These are phyloP conservation scores for Nemotelus pantherinus DNA, from an alignment of 2,888 invertebrate genomes.

Conservation along the genomic window DNA sequence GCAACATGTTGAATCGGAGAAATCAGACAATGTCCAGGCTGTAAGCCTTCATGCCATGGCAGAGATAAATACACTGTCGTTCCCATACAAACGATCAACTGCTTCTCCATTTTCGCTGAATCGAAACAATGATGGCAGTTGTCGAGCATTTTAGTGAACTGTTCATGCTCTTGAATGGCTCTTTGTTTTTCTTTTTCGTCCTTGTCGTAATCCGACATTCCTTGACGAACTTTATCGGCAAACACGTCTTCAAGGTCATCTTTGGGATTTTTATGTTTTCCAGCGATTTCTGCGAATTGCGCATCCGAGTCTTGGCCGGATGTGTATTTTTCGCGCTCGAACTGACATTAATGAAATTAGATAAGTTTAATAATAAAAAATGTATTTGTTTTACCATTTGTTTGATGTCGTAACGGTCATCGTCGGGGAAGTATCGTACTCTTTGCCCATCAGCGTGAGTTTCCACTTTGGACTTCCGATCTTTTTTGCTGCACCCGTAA, in stretches of 20 bases:
- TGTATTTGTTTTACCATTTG: constrained; percentile 73
- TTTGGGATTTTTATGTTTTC: constrained; percentile 70
- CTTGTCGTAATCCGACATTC: constrained; percentile 71
- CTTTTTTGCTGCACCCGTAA: constrained; percentile 44
- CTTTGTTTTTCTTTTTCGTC: constrained; percentile 71
- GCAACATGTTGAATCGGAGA: constrained; percentile 83
- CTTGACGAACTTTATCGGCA: constrained; percentile 78
- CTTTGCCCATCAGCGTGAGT: constrained; percentile 81
- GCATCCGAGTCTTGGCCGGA: constrained; percentile 83
- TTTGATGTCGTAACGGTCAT: constrained; percentile 86
- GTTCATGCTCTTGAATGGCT: constrained; percentile 79
- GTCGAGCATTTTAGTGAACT: constrained; percentile 76
- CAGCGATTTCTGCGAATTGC: constrained; percentile 79
- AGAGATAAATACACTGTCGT: constrained; percentile 85
- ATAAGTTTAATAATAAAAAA: not conserved
- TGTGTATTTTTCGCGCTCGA: constrained; percentile 82
- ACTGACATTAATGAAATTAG: constrained; percentile 65
- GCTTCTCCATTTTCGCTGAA: constrained; percentile 80
- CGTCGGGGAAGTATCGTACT: constrained; percentile 86
- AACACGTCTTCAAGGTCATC: constrained; percentile 89
- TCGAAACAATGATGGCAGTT: constrained; percentile 87
- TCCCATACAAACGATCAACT: constrained; percentile 84
- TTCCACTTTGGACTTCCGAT: constrained; percentile 67
- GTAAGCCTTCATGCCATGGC: constrained; percentile 82
- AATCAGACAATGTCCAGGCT: constrained; percentile 86